phyloP scores from a whole-genome alignment of 2,113 vertebrate genomes.

The Brachyistius frenatus region DNA sequence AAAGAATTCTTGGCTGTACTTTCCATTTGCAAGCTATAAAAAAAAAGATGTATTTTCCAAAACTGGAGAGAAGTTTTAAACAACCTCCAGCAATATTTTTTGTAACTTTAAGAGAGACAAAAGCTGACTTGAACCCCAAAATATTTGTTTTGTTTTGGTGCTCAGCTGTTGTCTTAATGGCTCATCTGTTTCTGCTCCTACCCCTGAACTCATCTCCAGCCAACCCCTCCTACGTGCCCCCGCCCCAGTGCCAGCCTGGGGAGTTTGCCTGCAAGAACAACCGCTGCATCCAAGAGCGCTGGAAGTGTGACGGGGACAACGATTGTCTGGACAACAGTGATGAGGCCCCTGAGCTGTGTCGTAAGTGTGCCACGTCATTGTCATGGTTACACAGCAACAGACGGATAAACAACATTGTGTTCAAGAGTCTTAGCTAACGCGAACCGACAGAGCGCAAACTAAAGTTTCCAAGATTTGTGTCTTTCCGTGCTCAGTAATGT shows the following conservation, averaged over 20 bases:
- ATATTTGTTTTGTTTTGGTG: constrained; percentile 50
- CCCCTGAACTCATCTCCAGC: constrained; percentile 80
- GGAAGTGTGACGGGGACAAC: constrained; percentile 98
- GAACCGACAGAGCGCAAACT: constrained; percentile 27
- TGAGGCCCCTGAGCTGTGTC: constrained; percentile 93
- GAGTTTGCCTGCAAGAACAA: constrained; percentile 99
- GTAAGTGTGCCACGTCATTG: constrained; percentile 83
- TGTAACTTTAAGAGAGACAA: constrained; percentile 9
- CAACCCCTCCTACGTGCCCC: constrained; percentile 96
- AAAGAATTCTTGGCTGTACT: constrained; percentile 24
- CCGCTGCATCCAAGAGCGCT: constrained; percentile 98
- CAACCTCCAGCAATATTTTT: constrained; percentile 39
- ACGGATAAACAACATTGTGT: constrained; percentile 45
- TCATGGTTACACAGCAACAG: constrained; percentile 70
- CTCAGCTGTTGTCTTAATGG: constrained; percentile 33
- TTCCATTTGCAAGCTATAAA: constrained; percentile 21
- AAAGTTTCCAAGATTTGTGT: constrained; percentile 63
- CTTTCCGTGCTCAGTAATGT: constrained; percentile 44
- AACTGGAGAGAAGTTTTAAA: constrained; percentile 10
- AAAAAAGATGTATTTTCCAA: constrained; percentile 8
- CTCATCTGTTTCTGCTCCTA: constrained; percentile 57
- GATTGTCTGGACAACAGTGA: constrained; percentile 99
- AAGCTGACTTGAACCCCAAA: constrained; percentile 24
- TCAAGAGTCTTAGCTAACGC: constrained; percentile 37
- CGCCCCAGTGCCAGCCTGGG: constrained; percentile 94